Evolutionary conservation across 2,113 vertebrate species (phyloP), one percentile per base, ranked within the genome.

Genomic region (Macheiramphus alcinus): DNA sequence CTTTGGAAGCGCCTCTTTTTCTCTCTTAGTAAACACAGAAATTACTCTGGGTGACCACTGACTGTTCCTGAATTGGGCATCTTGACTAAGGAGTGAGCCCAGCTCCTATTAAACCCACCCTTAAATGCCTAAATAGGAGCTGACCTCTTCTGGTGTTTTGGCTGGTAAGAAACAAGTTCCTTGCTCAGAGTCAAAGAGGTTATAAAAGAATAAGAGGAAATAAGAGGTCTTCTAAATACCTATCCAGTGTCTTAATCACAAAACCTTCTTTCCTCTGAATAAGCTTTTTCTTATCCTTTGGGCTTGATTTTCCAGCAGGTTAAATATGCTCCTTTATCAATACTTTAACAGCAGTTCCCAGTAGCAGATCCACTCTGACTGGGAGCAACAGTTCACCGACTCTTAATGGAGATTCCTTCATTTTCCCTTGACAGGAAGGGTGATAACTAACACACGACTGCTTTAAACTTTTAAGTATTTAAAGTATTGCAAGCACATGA

Each of bases 261-360:
- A 90, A 90, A 53, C 59, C 29, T 34, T 80, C 62, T 86, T 93
- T 88, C 23, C 32, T 29, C 36, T 92, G 83, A 87, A 85, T 87
- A 88, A 92, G 36, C 34, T 93, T 86, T 65, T 83, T 47, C 58
- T 88, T 75, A 31, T 92, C 80, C 76, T 91, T 89, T 82, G 76
- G 70, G 65, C 52, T 91, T 92, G 76, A 67, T 94, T 93, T 94
- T 95, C 56, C 68, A 72, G 80, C 81, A 90, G 31, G 61, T 93
- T 92, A 91, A 94, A 84, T 86, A 81, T 38, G 17, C n/a, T 93
- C 5, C 65, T 93, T 93, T 94, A 92, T 88, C 82, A 93, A 81
- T 78, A 55, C 36, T 90, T 86, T 68, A 83, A 86, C 76, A 95
- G 59, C 55, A 32, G 72, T 93, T 95, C 29, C 40, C 32, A 55